Conservation (phyloP, 2,113 vertebrate species). For the Heterotilapia buettikoferi region DNA sequence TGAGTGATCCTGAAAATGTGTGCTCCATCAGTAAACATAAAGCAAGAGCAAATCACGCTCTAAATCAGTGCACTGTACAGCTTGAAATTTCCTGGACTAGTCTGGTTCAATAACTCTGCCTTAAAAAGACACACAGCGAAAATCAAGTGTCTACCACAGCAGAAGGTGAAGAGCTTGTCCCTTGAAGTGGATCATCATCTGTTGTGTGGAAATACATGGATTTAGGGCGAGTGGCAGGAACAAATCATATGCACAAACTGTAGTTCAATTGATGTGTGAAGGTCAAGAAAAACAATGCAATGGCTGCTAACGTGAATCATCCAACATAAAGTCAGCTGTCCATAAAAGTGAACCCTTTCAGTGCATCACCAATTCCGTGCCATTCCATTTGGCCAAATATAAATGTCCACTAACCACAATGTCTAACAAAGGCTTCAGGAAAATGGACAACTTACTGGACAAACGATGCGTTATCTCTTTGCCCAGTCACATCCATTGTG, state of each 20-base stretch:
- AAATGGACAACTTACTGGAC: background rate
- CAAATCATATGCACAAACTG: background rate
- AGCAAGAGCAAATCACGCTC: background rate
- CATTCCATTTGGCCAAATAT: background rate
- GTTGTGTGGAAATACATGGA: background rate
- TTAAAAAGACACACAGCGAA: background rate
- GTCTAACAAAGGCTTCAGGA: background rate
- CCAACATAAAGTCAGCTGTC: background rate
- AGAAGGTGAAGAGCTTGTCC: background rate
- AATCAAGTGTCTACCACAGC: background rate
- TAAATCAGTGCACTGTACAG: background rate
- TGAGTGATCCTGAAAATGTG: background rate
- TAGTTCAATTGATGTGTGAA: background rate
- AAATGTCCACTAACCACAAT: background rate
- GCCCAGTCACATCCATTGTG: background rate
- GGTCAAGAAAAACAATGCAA: background rate
- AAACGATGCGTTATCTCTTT: background rate
- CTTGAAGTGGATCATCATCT: background rate
- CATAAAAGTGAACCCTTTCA: background rate
- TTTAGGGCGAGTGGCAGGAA: background rate
- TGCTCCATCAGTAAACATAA: background rate
- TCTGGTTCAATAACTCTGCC: background rate
- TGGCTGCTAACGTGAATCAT: background rate
- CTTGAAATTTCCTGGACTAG: background rate
- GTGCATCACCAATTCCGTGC: rapidly evolving